Conservation (phyloP, 1,140 invertebrate genomes). For the Galendromus occidentalis region DNA sequence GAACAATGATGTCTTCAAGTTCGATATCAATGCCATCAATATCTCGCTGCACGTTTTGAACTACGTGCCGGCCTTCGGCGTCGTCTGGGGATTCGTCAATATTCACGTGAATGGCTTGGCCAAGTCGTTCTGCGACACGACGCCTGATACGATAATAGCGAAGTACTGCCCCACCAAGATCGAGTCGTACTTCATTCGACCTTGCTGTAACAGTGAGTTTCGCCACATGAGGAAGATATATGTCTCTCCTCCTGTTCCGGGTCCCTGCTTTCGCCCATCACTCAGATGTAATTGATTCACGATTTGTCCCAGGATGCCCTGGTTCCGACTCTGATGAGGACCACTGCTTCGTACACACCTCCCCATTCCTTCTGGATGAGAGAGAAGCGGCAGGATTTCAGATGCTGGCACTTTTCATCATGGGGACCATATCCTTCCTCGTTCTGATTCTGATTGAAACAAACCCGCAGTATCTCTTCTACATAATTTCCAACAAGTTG, state of each 20-base stretch:
- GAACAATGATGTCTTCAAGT: not conserved
- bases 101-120: not conserved
- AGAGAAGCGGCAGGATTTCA: not conserved
- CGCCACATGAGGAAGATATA: no score
- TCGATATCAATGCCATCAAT: not conserved
- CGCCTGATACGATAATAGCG: not conserved
- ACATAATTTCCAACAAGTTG: not conserved
- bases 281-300: no score
- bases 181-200: not conserved
- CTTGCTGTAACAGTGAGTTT: not conserved
- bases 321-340: not conserved
- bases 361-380: not conserved
- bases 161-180: not conserved
- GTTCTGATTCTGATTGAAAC: slow-evolving; percentile 15
- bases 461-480: not conserved
- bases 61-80: not conserved
- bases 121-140: not conserved
- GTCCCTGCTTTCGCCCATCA: no score
- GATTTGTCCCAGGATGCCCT: no score
- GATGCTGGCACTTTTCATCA: slow-evolving; percentile 13
- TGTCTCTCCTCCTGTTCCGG: no score
- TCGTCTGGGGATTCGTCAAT: not conserved
- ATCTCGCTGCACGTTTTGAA: not conserved
- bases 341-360: not conserved
- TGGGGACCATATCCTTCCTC: slow-evolving; percentile 15